Evolutionary conservation across 2,797 vertebrate species (phyloP), one percentile per base, ranked within the genome.

Genomic region (Sebastes trivittatus): DNA sequence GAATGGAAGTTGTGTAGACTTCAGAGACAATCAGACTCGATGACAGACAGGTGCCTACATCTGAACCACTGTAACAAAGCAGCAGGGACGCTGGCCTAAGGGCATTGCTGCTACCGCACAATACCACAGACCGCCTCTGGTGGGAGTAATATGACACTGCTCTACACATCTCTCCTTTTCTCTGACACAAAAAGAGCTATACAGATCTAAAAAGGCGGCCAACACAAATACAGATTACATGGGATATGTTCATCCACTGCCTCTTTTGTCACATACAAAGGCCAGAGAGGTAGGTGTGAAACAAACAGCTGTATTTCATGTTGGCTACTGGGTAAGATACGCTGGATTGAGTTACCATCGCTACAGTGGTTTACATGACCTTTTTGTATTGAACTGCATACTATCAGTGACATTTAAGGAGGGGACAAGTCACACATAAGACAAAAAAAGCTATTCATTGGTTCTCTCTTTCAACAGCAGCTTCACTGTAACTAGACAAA

Each of bases 261-360:
- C 80, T 83, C 89, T 87, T 92, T 92, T 94, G 91, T 95, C 42
- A 56, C 42, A 75, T 56, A 94, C 91, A 95, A 94, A 90, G 76
- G 77, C 61, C 38, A 29, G 30, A 74, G 72, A 84, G 85, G 58
- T 80, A 81, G 82, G 54, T 65, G 69, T 80, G 84, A 87, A 87
- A 89, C 78, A 87, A 90, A 93, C 88, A 89, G 90, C 90, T 91
- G 88, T 74, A 90, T 90, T 89, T 94, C 88, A 91, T 90, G 71
- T 86, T 54, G n/a, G 73, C 63, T 32, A 32, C 78, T 61, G 63
- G 67, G 63, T 72, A 88, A 87, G 87, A 90, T 83, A 74, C 29
- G 49, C 58, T 55, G 84, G 88, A 87, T 94, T 80, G 64, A 66
- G 81, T 93, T 92, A 83, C 92, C 56, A 55, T 71, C 66, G 25